Evolutionary conservation across 2,888 invertebrate genomes (phyloP), one percentile per base, ranked within the genome.

Genomic region (Mimumesa dahlbomi): DNA sequence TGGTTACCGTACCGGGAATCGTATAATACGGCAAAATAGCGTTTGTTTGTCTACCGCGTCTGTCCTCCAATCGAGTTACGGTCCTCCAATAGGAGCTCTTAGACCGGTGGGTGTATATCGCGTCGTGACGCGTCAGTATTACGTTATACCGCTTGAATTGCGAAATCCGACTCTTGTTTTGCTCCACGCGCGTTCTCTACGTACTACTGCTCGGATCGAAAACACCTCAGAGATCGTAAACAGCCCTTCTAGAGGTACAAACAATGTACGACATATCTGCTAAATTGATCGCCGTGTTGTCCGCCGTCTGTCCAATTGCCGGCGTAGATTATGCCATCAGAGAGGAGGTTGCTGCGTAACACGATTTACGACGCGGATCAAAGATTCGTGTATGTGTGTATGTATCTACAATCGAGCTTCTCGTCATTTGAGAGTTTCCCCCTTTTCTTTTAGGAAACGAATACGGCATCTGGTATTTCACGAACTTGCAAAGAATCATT

Each of bases 21-120:
- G 7, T 11, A 22, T 19, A 25, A 1, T 34, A 43, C 22, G 11
- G 29, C 52, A 58, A 75, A 75, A 73, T 67, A 71, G 40, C 54
- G 57, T 75, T n/a, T 72, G 65, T 77, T 77, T 72, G 66, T 18
- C 58, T 36, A 25, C 42, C 31, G 7, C 21, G 0, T 0, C n/a
- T 38, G 7, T 61, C 61, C 63, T 71, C 48, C 21, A 34, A 19
- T 19, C 11, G 14, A 6, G 31, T 46, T 42, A 45, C n/a, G 53
- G 18, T 22, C 22, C 22, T 19, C 58, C 59, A 72, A 70, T 63
- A 4, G 21, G 5, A n/a, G 13, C 16, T 6, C 40, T 54, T 13
- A 19, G 11, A 46, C 62, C 34, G 42, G 40, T 53, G 56, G 58
- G 52, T 45, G 69, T 74, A 34, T 11, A 14, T 19, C 21, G 11